phyloP scores from a whole-genome alignment of 2,888 invertebrate genomes.

The Acrobasis repandana region DNA sequence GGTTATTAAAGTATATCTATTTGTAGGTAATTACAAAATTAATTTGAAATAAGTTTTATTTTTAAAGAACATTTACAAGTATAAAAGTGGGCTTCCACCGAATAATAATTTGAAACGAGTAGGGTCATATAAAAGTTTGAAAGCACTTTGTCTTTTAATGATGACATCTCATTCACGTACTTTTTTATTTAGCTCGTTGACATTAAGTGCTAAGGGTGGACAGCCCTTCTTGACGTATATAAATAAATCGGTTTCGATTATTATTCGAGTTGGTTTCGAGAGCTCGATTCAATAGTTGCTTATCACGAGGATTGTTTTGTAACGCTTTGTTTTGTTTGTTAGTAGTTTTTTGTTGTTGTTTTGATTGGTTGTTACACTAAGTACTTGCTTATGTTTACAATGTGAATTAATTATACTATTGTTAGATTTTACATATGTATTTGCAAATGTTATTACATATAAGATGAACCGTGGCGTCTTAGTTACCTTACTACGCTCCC shows the following conservation, averaged over 20 bases:
- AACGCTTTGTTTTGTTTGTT: neutral
- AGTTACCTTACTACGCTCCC: too few species aligned
- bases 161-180: conserved; percentile 6
- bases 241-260: conserved; percentile 28
- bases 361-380: conserved; percentile 6
- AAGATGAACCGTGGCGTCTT: too few species aligned
- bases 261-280: conserved; percentile 25
- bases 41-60: too few species aligned
- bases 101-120: neutral
- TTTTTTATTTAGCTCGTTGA: conserved; percentile 19
- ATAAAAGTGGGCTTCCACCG: too few species aligned
- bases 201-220: conserved; percentile 29
- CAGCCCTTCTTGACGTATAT: conserved; percentile 28
- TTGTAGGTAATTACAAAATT: too few species aligned
- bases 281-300: conserved; percentile 19
- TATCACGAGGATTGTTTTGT: conserved; percentile 1
- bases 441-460: too few species aligned
- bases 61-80: too few species aligned
- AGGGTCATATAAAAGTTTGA: neutral
- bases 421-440: neutral
- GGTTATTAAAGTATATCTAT: too few species aligned
- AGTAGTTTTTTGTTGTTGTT: neutral
- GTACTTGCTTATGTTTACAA: neutral
- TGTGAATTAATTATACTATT: neutral
- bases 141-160: conserved; percentile 13